phyloP scores from a whole-genome alignment of 2,113 vertebrate species.

The Chaetops frenatus region DNA sequence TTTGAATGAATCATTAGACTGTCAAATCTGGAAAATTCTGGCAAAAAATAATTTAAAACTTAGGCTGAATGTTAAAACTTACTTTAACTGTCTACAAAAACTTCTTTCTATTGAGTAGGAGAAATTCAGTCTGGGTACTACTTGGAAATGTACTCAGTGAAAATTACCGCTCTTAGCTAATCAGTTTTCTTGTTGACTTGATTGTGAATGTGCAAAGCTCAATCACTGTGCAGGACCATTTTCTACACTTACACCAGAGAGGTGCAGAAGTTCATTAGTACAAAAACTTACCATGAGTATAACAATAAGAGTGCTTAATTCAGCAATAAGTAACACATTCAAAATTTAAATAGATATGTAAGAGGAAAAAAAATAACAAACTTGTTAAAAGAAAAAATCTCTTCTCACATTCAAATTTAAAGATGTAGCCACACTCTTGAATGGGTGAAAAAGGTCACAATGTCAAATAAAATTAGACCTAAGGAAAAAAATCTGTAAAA shows the following conservation, averaged over 20 bases:
- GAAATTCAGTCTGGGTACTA: neutral
- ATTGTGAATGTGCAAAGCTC: neutral
- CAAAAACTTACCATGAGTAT: neutral
- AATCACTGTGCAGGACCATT: neutral
- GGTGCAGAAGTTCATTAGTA: neutral
- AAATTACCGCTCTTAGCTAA: neutral
- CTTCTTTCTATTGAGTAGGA: neutral
- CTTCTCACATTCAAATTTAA: neutral
- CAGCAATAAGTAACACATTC: neutral
- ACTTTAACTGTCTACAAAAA: neutral
- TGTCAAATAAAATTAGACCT: neutral
- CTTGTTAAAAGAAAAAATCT: neutral
- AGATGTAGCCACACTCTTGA: neutral
- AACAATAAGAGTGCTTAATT: neutral
- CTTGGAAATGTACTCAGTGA: neutral
- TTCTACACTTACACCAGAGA: neutral
- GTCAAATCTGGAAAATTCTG: neutral
- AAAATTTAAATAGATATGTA: neutral
- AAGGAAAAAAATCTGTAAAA: neutral
- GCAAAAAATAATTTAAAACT: neutral
- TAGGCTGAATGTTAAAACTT: neutral
- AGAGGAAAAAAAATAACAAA: neutral
- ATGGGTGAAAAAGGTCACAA: neutral
- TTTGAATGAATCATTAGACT: neutral
- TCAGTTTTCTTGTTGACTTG: slow-evolving; percentile 6